phyloP scores from a whole-genome alignment of 92 coral and sea anemone species.

The Pocillopora grandis region DNA sequence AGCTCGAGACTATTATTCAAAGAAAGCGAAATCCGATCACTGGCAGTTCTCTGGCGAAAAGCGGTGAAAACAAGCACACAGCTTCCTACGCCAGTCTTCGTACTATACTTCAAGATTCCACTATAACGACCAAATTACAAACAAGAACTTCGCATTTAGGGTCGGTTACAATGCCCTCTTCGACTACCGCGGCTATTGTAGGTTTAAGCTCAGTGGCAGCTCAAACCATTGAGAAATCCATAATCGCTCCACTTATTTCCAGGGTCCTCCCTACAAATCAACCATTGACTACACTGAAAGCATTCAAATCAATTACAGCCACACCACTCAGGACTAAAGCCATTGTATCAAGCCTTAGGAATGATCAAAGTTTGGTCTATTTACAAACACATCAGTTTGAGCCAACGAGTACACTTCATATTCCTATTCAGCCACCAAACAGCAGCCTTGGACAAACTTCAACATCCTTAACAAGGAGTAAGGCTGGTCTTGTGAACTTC shows the following conservation, averaged over 20 bases:
- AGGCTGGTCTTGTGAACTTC: not conserved
- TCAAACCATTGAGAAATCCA: not conserved
- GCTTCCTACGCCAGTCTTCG: no score
- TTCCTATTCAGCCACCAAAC: not conserved
- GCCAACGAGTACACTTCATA: not conserved
- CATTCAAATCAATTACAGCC: not conserved
- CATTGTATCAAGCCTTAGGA: not conserved
- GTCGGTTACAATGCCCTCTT: not conserved
- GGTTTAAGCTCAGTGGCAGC: not conserved
- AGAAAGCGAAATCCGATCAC: not conserved
- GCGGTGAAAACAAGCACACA: not conserved
- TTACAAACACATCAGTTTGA: not conserved
- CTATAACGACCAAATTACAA: not conserved
- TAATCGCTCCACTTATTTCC: not conserved
- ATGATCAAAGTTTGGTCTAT: not conserved
- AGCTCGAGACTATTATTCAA: slow-evolving; percentile 19
- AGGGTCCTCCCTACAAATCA: not conserved
- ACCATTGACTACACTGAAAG: not conserved
- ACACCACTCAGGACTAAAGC: not conserved
- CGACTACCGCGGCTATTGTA: not conserved
- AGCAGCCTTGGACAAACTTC: not conserved
- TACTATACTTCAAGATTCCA: no score
- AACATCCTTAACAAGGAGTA: not conserved
- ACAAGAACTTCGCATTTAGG: not conserved
- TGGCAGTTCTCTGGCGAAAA: not conserved